These are phyloP conservation scores for Agonopterix arenella DNA, from an alignment of 2,888 invertebrate genomes.

Conservation along the genomic window DNA sequence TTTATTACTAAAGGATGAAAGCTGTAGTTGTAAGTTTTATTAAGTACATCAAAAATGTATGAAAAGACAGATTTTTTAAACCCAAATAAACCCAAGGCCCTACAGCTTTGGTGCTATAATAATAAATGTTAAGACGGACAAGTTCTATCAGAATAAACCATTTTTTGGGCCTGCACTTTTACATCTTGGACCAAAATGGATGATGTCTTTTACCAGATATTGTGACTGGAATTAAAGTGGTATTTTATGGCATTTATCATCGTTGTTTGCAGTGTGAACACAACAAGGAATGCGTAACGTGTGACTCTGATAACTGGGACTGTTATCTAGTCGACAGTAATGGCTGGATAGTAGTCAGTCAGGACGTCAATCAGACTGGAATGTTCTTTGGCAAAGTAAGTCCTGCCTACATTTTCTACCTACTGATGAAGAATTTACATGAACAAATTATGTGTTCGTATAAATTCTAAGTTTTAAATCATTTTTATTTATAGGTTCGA, in stretches of 20 bases:
- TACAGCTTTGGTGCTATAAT: too few species aligned
- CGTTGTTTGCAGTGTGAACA: slow-evolving; percentile 58
- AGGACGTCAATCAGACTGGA: slow-evolving; percentile 84
- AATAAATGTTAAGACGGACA: too few species aligned
- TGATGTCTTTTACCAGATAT: neutral
- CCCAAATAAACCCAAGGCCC: too few species aligned
- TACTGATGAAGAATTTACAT: neutral
- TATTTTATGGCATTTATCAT: neutral
- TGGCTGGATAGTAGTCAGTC: slow-evolving; percentile 90
- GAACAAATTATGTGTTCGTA: too few species aligned
- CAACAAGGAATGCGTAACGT: slow-evolving; percentile 63
- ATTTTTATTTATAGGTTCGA: slow-evolving; percentile 56
- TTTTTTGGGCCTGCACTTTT: too few species aligned
- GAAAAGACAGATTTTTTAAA: too few species aligned
- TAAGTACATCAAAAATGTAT: too few species aligned
- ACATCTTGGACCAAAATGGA: neutral
- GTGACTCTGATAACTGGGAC: slow-evolving; percentile 80
- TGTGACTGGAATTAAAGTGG: neutral
- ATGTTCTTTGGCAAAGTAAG: slow-evolving; percentile 90
- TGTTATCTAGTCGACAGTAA: slow-evolving; percentile 94
- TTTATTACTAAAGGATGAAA: too few species aligned
- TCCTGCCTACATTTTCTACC: neutral
- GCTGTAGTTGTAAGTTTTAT: too few species aligned
- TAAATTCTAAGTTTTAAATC: neutral
- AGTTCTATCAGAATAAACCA: too few species aligned